Conservation (phyloP, 2,888 invertebrate species). For the Acronicta psi region DNA sequence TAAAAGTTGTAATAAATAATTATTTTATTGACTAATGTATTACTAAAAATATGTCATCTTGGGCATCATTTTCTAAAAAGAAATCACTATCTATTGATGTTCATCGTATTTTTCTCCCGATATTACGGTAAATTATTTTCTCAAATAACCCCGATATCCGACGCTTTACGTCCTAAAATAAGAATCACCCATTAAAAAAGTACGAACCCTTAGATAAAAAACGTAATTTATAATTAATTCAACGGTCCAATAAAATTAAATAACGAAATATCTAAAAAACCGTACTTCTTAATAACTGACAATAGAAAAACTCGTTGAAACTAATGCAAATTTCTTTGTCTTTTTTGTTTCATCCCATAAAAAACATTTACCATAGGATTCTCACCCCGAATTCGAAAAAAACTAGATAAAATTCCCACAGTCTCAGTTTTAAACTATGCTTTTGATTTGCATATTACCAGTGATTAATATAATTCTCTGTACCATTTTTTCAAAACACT, state of each 20-base stretch:
- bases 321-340: constrained; percentile 39
- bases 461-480: constrained; percentile 82
- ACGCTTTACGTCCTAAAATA: no score
- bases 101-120: no score
- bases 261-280: constrained; percentile 14
- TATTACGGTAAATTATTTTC: no score
- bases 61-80: no score
- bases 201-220: no score
- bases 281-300: constrained; percentile 17
- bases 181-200: no score
- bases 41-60: no score
- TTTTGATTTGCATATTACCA: constrained; percentile 80
- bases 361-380: constrained; percentile 56
- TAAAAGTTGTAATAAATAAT: no score
- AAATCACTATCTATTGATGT: no score
- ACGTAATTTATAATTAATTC: constrained; percentile 24
- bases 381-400: constrained; percentile 61
- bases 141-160: no score
- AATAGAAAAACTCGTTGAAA: constrained; percentile 44
- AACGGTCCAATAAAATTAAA: constrained; percentile 31
- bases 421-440: constrained; percentile 64
- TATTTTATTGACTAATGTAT: no score
- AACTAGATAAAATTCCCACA: constrained; percentile 77
- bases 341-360: constrained; percentile 56
- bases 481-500: constrained; percentile 70